Conservation (phyloP, 2,888 invertebrate genomes). For the Cephus nigrinus region DNA sequence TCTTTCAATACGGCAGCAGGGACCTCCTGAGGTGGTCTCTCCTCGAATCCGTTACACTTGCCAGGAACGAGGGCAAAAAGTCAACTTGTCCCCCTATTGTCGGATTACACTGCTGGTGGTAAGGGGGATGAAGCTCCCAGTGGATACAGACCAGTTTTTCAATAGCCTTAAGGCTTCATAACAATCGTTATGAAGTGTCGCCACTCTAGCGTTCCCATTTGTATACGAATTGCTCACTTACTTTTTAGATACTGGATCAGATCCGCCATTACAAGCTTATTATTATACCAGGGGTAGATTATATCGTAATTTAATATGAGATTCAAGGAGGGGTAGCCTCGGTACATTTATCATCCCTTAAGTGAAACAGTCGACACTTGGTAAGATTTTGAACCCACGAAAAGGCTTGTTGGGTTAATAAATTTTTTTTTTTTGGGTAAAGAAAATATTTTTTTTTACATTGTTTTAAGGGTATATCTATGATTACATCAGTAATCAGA, state of each 20-base stretch:
- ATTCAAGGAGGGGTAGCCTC: background rate
- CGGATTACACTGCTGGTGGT: slow-evolving; percentile 14
- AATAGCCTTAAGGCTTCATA: slow-evolving; percentile 36
- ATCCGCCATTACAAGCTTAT: slow-evolving; percentile 13
- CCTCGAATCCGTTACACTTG: slow-evolving; percentile 60
- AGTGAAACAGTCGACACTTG: background rate
- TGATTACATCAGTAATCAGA: background rate
- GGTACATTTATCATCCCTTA: background rate
- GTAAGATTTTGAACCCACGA: background rate
- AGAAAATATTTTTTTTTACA: background rate
- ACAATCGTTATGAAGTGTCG: slow-evolving; percentile 51
- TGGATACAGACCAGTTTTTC: slow-evolving; percentile 49
- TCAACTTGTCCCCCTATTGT: slow-evolving; percentile 42
- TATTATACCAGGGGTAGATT: slow-evolving; percentile 40
- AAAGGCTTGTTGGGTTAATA: background rate
- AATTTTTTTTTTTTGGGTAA: background rate
- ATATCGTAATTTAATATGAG: slow-evolving; percentile 43
- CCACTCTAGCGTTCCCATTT: slow-evolving; percentile 55
- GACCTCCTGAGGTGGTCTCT: background rate
- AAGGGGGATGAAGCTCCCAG: slow-evolving; percentile 36
- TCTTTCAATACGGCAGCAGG: background rate
- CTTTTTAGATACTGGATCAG: slow-evolving; percentile 38
- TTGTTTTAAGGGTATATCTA: background rate
- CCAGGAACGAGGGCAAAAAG: slow-evolving; percentile 38
- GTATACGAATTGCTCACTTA: slow-evolving; percentile 60